These are phyloP conservation scores for Stegophylla sp. DNA, from an alignment of 2,888 invertebrate species.

Conservation along the genomic window DNA sequence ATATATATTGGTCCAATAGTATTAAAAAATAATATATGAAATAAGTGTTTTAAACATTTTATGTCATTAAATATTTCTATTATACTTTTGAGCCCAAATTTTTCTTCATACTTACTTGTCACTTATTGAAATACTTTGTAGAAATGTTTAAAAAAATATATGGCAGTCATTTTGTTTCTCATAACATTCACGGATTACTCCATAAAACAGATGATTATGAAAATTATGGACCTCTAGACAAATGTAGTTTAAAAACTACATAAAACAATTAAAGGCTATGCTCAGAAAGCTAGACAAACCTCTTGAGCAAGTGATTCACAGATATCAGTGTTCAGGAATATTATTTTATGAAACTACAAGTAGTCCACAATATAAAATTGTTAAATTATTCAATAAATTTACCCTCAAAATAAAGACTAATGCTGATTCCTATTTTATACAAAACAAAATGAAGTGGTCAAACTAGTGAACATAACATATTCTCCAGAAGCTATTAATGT, in stretches of 20 bases:
- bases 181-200: conserved; percentile 5
- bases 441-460: background rate
- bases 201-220: conserved; percentile 12
- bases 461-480: conserved; percentile 18
- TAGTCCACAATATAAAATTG: conserved; percentile 12
- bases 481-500: background rate
- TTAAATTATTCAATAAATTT: background rate
- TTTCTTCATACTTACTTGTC: conserved; percentile 6
- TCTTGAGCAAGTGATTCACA: conserved; percentile 3
- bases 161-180: background rate
- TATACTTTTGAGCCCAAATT: conserved; percentile 2
- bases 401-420: conserved; percentile 2
- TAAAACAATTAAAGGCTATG: conserved; percentile 3
- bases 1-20: conserved; percentile 4
- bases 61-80: background rate
- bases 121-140: conserved; percentile 10
- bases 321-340: background rate
- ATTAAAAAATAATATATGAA: conserved; percentile 10
- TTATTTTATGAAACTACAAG: background rate
- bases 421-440: conserved; percentile 9
- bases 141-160: background rate
- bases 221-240: background rate
- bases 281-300: conserved; percentile 12
- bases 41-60: conserved; percentile 11
- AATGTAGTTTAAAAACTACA: conserved; percentile 3